A percentile compares a stretch with the other conserved stretches of the same genome.
These are phyloP conservation scores for Calliphora vomitoria DNA, from an alignment of 2,888 invertebrate genomes.

Conservation along the genomic window DNA sequence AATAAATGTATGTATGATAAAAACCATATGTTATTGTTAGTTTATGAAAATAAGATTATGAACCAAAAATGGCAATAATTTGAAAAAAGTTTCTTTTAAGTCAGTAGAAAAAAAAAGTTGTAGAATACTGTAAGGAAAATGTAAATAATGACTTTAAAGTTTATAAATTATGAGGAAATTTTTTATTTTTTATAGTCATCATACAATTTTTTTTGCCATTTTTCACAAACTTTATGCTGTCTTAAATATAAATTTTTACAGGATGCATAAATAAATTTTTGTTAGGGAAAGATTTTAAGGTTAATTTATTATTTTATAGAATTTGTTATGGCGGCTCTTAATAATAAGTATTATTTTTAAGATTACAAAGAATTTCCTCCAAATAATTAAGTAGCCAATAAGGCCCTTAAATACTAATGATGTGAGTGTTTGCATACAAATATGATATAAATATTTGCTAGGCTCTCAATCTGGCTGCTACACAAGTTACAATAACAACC, in stretches of 20 bases:
- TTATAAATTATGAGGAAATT: conserved; percentile 26
- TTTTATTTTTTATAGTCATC: conserved; percentile 11
- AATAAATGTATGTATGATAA: conserved; percentile 61
- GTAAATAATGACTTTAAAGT: conserved; percentile 42
- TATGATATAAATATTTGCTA: too few species aligned
- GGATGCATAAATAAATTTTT: background rate
- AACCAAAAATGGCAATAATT: conserved; percentile 20
- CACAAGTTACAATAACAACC: too few species aligned
- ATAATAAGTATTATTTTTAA: too few species aligned
- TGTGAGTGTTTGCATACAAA: too few species aligned
- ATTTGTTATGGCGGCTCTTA: too few species aligned
- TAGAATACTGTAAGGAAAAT: background rate
- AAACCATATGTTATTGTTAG: conserved; percentile 65
- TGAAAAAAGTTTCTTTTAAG: conserved; percentile 30
- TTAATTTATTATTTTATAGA: too few species aligned
- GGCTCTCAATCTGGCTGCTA: too few species aligned
- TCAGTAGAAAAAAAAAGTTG: background rate
- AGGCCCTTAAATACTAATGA: too few species aligned
- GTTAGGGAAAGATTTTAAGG: too few species aligned
- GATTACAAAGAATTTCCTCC: too few species aligned
- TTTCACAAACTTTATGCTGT: background rate
- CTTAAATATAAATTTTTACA: background rate
- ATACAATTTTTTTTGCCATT: background rate
- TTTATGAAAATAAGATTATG: conserved; percentile 49
- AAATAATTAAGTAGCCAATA: too few species aligned